Percentiles rank a stretch among this genome's conserved stretches.
Evolutionary conservation across 2,888 invertebrate species (phyloP).

Genomic region (Macrosiphum euphorbiae): DNA sequence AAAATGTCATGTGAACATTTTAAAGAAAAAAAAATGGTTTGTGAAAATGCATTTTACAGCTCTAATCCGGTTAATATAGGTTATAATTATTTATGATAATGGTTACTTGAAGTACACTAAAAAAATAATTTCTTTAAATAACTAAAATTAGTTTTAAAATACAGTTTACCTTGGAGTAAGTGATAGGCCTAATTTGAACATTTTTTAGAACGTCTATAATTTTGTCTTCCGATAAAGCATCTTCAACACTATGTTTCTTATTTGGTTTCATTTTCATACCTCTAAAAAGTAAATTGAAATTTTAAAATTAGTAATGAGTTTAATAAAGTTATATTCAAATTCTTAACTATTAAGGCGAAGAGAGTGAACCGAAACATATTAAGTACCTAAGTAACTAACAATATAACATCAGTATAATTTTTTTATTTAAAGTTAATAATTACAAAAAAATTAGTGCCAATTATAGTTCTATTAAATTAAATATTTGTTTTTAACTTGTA

Average conservation of each 20-base stretch:
- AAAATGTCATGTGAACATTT: too few species aligned
- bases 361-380: not conserved
- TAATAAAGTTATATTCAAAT: not conserved
- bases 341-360: not conserved
- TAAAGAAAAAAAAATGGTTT: too few species aligned
- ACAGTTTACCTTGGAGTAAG: slow-evolving; percentile 44
- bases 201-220: slow-evolving; percentile 21
- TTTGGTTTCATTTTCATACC: slow-evolving; percentile 8
- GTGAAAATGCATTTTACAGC: too few species aligned
- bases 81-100: not conserved
- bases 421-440: too few species aligned
- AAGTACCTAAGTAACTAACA: too few species aligned
- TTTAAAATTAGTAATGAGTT: not conserved
- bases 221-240: slow-evolving; percentile 38
- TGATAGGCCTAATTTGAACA: not conserved
- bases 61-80: not conserved
- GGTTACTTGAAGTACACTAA: not conserved
- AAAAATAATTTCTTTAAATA: not conserved
- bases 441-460: not conserved
- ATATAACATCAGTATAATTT: too few species aligned
- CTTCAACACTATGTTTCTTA: slow-evolving; percentile 36
- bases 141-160: not conserved
- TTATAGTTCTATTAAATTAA: not conserved
- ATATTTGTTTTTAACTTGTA: not conserved
- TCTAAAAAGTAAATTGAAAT: slow-evolving; percentile 20